A percentile compares a stretch with the other conserved stretches of the same genome.
Conservation (phyloP, 2,113 vertebrate genomes). For the Podarcis cretensis region DNA sequence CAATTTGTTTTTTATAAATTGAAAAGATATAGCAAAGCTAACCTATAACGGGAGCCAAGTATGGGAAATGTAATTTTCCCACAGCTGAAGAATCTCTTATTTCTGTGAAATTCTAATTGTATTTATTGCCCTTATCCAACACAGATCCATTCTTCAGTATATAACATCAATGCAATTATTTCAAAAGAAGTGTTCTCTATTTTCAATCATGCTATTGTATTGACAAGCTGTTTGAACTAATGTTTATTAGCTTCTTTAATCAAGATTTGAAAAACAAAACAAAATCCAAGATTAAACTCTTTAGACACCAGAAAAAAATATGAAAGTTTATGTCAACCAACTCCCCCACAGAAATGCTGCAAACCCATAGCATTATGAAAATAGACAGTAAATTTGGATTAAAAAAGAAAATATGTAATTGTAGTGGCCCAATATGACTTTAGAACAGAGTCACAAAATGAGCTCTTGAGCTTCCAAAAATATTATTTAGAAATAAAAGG, state of each 20-base stretch:
- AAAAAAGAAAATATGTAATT: not conserved
- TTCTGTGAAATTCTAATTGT: not conserved
- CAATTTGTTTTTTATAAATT: not conserved
- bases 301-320: not conserved
- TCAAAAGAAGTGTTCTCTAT: not conserved
- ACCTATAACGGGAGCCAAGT: not conserved
- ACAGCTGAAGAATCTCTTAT: not conserved
- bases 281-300: not conserved
- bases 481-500: not conserved
- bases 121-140: not conserved
- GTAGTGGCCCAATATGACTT: not conserved
- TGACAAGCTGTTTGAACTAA: not conserved
- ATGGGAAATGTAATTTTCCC: not conserved
- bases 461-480: not conserved
- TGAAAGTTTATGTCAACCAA: not conserved
- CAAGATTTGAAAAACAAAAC: no score
- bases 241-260: not conserved
- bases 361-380: not conserved
- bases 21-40: not conserved
- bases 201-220: not conserved
- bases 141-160: not conserved
- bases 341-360: not conserved
- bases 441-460: not conserved
- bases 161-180: not conserved
- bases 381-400: not conserved